Evolutionary conservation across 1,140 invertebrate species (phyloP), one percentile per base, ranked within the genome.

Genomic region (Aphis gossypii): DNA sequence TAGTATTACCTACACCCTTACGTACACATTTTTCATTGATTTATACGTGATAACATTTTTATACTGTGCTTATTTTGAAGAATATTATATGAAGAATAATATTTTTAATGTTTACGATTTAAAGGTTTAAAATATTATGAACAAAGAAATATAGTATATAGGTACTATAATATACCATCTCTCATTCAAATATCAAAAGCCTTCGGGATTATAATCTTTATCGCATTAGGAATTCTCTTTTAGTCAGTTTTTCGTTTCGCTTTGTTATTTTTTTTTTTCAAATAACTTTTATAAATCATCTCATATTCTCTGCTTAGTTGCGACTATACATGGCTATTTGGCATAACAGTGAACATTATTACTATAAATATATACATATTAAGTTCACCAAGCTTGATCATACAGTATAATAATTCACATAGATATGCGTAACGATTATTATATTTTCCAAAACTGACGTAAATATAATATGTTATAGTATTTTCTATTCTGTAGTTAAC

Each of bases 111-210:
- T 76, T 68, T 76, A 35, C 14, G 30, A n/a, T n/a, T n/a, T 76
- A 76, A 76, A 76, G 4, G 4, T 76, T 76, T n/a, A 76, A 76
- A n/a, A 76, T 23, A 76, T 41, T 23, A 23, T 18, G 21, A 83
- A 21, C 8, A 35, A 41, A 11, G 18, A 21, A 82, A 82, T 21
- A 35, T 38, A 83, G 38, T 8, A 38, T 83, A 76, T 83, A 82
- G 20, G 8, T 38, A 83, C 21, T 2, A 23, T 9, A 44, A 25
- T 9, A 25, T 86, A 44, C 9, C 41, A 44, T 86, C 83, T 41
- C 83, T 86, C 83, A 86, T 86, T 86, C 38, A 23, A 86, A 86
- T 44, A 86, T 86, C 83, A 44, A 86, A 86, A 86, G 9, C 83
- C 83, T 30, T 83, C 21, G 21, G 82, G n/a, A 83, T 23, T 83